Conservation (phyloP, 2,888 invertebrate genomes). For the Eumerus sabulonum region DNA sequence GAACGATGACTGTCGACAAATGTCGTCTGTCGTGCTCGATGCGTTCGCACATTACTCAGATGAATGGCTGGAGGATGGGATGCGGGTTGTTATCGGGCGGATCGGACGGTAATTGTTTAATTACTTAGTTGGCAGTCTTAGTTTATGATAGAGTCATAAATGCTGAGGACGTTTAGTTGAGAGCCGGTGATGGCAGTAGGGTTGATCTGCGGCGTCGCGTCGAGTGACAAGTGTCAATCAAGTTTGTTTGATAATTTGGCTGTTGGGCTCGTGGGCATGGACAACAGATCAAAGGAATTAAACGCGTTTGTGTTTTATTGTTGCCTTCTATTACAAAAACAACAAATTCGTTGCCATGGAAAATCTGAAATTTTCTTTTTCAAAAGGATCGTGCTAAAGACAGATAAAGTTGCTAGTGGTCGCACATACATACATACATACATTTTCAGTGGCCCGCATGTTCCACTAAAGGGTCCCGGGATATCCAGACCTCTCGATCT, state of each 20-base stretch:
- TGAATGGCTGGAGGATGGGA: conserved; percentile 14
- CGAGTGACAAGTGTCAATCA: conserved; percentile 12
- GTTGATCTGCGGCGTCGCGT: background rate
- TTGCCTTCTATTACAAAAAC: too few species aligned
- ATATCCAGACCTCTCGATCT: too few species aligned
- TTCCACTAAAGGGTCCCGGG: too few species aligned
- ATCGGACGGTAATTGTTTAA: conserved; percentile 45
- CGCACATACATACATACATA: too few species aligned
- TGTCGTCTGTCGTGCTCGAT: conserved; percentile 50
- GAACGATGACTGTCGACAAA: conserved; percentile 50
- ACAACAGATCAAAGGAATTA: conserved; percentile 12
- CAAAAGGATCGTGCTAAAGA: too few species aligned
- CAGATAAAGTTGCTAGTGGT: too few species aligned
- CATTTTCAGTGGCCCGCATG: too few species aligned
- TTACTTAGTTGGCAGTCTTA: conserved; percentile 33
- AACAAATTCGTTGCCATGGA: too few species aligned
- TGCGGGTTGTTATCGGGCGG: conserved; percentile 35
- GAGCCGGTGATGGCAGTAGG: conserved; percentile 11
- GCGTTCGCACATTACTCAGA: conserved; percentile 49
- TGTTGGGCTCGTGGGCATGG: conserved; percentile 17
- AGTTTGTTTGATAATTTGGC: conserved; percentile 8
- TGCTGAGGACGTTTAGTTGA: conserved; percentile 30
- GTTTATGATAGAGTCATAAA: conserved; percentile 22
- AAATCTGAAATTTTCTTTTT: too few species aligned
- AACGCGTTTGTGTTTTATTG: conserved; percentile 8